Evolutionary conservation across 2,797 vertebrate genomes (phyloP).

Genomic region (Pseudotriccus pelzelni): DNA sequence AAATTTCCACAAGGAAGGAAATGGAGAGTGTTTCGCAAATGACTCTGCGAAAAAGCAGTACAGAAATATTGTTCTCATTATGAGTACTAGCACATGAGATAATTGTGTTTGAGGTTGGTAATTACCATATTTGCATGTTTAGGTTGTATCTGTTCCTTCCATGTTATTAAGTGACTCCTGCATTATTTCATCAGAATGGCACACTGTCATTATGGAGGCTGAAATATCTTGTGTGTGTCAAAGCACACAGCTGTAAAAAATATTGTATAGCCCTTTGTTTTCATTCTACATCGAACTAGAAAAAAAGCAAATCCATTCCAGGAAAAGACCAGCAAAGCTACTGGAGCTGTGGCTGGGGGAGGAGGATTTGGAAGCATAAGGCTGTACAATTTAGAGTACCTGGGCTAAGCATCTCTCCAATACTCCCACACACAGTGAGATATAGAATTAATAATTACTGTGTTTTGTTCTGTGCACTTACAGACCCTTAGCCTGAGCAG

Average conservation of each 20-base stretch:
- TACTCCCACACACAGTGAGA: background rate
- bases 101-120: conserved; percentile 58
- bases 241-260: background rate
- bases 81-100: conserved; percentile 26
- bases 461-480: background rate
- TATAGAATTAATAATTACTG: background rate
- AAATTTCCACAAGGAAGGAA: conserved; percentile 36
- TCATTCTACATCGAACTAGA: background rate
- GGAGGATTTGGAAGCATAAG: background rate
- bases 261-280: background rate
- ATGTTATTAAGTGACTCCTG: conserved; percentile 35
- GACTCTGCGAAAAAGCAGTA: background rate
- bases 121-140: conserved; percentile 54
- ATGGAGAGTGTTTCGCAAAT: conserved; percentile 21
- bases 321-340: background rate
- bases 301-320: background rate
- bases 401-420: background rate
- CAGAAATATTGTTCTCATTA: conserved; percentile 50
- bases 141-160: conserved; percentile 24
- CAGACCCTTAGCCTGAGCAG: background rate
- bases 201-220: background rate
- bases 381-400: background rate
- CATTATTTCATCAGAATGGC: conserved; percentile 43
- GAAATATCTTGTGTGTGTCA: background rate
- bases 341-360: background rate